Evolutionary conservation across 2,113 vertebrate genomes (phyloP).

Genomic region (Eretmochelys imbricata): DNA sequence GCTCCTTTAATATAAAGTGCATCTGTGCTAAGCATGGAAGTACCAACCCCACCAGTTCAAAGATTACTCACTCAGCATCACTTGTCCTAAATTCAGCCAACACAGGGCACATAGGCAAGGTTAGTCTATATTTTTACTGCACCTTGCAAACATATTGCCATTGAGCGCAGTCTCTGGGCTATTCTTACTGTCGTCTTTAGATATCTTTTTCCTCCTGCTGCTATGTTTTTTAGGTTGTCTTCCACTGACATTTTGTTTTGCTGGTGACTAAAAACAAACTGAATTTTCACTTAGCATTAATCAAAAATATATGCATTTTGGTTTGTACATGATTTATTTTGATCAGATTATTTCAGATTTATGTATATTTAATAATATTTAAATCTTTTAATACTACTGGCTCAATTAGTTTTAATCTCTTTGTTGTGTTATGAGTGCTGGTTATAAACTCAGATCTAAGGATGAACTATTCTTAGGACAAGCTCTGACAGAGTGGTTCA

Average conservation of each 20-base stretch:
- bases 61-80: neutral
- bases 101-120: neutral
- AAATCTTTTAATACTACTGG: neutral
- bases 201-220: neutral
- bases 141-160: neutral
- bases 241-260: neutral
- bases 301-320: neutral
- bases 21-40: neutral
- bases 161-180: neutral
- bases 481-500: neutral
- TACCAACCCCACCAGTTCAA: neutral
- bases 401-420: conserved; percentile 15
- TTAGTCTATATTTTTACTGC: neutral
- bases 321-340: neutral
- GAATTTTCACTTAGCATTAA: neutral
- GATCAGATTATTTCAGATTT: neutral
- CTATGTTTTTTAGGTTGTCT: neutral
- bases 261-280: neutral
- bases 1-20: neutral
- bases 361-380: conserved; percentile 9
- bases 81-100: neutral
- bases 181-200: neutral
- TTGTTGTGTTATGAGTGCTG: neutral
- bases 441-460: neutral
- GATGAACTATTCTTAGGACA: neutral